A percentile compares a stretch with the other conserved stretches of the same genome.
Evolutionary conservation across 2,113 vertebrate species (phyloP).

Genomic region (Corvus hawaiiensis): DNA sequence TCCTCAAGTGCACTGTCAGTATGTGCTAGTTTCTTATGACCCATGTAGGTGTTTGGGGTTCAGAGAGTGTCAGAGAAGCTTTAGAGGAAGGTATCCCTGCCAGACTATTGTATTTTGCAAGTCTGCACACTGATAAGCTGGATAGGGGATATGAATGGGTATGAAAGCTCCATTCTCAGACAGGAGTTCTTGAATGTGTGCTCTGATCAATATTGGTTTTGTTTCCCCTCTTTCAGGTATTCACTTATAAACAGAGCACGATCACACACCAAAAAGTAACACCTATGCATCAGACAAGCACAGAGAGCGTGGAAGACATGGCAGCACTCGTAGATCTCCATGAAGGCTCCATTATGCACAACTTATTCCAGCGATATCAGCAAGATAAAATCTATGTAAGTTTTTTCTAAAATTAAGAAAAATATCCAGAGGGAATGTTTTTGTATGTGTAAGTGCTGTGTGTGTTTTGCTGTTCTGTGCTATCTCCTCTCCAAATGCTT

Average conservation of each 20-base stretch:
- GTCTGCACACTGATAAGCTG: neutral
- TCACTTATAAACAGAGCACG: conserved; percentile 93
- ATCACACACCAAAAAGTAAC: conserved; percentile 89
- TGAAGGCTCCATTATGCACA: conserved; percentile 94
- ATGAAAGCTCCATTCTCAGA: neutral
- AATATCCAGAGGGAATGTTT: neutral
- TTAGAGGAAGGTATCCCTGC: neutral
- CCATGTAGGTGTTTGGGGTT: neutral
- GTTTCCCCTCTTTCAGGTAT: conserved; percentile 76
- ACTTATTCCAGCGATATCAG: conserved; percentile 87
- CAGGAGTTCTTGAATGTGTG: neutral
- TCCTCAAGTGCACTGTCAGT: neutral
- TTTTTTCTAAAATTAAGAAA: neutral
- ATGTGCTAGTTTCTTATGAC: neutral
- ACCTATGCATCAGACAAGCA: conserved; percentile 80
- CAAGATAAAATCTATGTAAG: conserved; percentile 92
- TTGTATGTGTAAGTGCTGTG: neutral
- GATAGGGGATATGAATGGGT: neutral
- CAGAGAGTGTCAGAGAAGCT: neutral
- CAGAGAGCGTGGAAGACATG: conserved; percentile 90
- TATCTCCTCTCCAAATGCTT: neutral
- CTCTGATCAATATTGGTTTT: neutral
- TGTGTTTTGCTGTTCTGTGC: neutral
- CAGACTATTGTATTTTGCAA: neutral
- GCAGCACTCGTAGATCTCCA: conserved; percentile 88